Percentiles rank a stretch among this genome's conserved stretches.
These are phyloP conservation scores for Sarcoramphus papa DNA, from an alignment of 2,797 vertebrate genomes.

Conservation along the genomic window DNA sequence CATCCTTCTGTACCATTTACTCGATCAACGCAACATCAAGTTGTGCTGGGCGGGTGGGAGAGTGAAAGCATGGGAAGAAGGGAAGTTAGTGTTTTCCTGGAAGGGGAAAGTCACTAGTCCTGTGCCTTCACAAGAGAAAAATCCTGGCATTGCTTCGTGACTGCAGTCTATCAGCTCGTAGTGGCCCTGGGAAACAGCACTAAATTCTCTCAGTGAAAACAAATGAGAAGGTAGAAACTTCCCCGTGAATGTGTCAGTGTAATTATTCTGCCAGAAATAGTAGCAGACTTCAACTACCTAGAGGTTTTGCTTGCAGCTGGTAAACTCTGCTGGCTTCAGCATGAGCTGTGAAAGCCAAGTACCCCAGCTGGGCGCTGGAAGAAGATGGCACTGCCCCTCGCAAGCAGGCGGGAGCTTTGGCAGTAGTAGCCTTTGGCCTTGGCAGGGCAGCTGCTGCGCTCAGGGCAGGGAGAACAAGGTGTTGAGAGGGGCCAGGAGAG, in stretches of 20 bases:
- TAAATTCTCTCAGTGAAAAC: background rate
- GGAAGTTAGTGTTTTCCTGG: background rate
- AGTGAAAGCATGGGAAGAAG: background rate
- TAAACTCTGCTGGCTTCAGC: background rate
- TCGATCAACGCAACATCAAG: background rate
- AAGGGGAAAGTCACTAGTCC: background rate
- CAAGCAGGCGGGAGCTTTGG: background rate
- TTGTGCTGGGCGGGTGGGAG: background rate
- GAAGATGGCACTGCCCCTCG: background rate
- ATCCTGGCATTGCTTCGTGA: background rate
- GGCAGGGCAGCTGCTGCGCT: background rate
- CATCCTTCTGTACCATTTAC: background rate
- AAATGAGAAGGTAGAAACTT: background rate
- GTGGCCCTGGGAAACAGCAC: background rate
- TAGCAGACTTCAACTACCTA: background rate
- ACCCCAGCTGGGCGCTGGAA: background rate
- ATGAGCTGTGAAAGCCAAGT: background rate
- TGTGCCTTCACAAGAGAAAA: background rate
- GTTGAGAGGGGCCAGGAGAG: background rate
- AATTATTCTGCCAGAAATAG: background rate
- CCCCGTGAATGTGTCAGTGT: accelerated
- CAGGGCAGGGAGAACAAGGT: background rate
- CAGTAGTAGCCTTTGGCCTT: background rate
- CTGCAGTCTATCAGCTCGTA: background rate
- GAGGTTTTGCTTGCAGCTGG: background rate